Evolutionary conservation across 1,140 invertebrate species (phyloP).

Genomic region (Apocrypta bakeri): DNA sequence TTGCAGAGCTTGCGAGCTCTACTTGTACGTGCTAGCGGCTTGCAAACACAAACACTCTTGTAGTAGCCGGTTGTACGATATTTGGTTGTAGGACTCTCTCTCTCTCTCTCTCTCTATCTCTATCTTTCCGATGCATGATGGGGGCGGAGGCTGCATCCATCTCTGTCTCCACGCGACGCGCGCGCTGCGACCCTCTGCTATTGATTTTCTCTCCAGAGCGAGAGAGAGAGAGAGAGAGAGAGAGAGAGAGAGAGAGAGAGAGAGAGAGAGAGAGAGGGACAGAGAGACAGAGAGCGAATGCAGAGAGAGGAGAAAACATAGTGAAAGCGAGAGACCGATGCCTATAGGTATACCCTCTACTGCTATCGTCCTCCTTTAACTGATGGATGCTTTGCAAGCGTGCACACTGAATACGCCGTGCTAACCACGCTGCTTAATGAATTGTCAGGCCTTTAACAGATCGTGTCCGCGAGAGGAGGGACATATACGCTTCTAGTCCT

Average conservation of each 20-base stretch:
- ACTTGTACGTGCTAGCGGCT: not conserved
- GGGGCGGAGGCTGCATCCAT: not conserved
- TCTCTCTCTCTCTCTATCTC: slow-evolving; percentile 27
- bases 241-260: slow-evolving; percentile 41
- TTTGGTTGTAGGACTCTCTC: not conserved
- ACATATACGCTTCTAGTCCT: not conserved
- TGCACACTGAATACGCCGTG: not conserved
- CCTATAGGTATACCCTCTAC: not conserved
- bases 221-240: slow-evolving; percentile 25
- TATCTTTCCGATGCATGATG: not conserved
- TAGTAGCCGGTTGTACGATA: not conserved
- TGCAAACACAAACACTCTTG: not conserved
- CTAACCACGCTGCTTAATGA: slow-evolving; percentile 13
- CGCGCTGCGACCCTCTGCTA: slow-evolving; percentile 69
- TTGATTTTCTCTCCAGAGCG: slow-evolving; percentile 68
- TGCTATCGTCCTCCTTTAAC: not conserved
- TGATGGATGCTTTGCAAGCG: not conserved
- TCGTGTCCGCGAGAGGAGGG: not conserved
- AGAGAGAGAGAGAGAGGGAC: slow-evolving; percentile 38
- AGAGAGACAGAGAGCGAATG: not conserved
- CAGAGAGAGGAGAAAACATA: slow-evolving; percentile 58
- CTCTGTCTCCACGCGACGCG: slow-evolving; percentile 61
- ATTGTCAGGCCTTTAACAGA: slow-evolving; percentile 26
- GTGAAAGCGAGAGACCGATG: slow-evolving; percentile 55
- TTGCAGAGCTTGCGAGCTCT: not conserved